Conservation (phyloP, 2,797 vertebrate genomes). For the Galagoides demidoff region DNA sequence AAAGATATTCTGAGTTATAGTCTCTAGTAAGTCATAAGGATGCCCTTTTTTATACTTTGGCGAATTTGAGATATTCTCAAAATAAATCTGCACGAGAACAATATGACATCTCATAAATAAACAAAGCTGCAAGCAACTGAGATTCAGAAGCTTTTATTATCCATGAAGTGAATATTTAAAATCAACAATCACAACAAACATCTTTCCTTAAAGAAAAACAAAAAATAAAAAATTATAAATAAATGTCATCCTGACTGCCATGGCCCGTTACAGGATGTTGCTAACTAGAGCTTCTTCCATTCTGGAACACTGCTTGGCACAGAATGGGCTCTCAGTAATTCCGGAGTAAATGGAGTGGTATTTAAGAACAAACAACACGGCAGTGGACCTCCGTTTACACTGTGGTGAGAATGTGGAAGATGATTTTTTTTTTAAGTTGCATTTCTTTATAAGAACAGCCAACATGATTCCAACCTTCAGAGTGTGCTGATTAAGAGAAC, state of each 20-base stretch:
- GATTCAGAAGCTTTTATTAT: neutral
- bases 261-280: neutral
- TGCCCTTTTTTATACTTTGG: neutral
- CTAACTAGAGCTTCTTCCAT: neutral
- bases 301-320: neutral
- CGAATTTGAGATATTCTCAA: neutral
- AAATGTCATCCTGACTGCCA: neutral
- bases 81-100: neutral
- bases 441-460: neutral
- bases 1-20: conserved; percentile 14
- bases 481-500: neutral
- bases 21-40: neutral
- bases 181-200: neutral
- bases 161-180: neutral
- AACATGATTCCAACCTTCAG: neutral
- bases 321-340: neutral
- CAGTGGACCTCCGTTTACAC: neutral
- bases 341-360: neutral
- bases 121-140: neutral
- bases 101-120: neutral
- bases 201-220: neutral
- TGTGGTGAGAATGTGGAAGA: neutral
- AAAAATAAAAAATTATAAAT: neutral
- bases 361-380: neutral
- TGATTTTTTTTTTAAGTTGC: neutral